Evolutionary conservation across 2,113 vertebrate genomes (phyloP).

Genomic region (Cercopithecus mona): DNA sequence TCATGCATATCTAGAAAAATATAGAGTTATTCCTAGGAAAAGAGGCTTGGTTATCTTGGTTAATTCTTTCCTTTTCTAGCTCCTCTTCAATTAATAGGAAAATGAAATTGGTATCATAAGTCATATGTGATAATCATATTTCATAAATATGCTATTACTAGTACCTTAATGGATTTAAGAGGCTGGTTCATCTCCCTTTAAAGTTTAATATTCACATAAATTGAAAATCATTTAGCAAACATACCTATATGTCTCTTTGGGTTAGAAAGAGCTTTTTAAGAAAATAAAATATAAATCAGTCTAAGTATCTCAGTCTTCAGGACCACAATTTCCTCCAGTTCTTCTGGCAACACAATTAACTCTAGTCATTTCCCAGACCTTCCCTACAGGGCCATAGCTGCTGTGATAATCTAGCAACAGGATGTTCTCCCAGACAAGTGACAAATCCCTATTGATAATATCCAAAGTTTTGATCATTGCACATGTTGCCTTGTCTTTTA

Average conservation of each 20-base stretch:
- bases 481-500: neutral
- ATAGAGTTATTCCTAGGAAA: neutral
- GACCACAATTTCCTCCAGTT: neutral
- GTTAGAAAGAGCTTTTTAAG: slow-evolving; percentile 27
- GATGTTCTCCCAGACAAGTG: neutral
- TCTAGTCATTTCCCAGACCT: neutral
- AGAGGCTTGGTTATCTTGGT: neutral
- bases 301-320: neutral
- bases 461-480: neutral
- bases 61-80: neutral
- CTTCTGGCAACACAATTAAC: neutral
- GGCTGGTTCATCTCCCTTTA: neutral
- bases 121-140: neutral
- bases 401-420: neutral
- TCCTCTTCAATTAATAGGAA: neutral
- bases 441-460: neutral
- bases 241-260: neutral
- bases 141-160: neutral
- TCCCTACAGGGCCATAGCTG: neutral
- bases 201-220: neutral
- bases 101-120: neutral
- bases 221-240: slow-evolving; percentile 21
- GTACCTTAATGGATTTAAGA: slow-evolving; percentile 19
- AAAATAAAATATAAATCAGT: slow-evolving; percentile 6
- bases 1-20: slow-evolving; percentile 5